These are phyloP conservation scores for Peromyscus leucopus DNA, from an alignment of 2,113 vertebrate genomes.

Conservation along the genomic window DNA sequence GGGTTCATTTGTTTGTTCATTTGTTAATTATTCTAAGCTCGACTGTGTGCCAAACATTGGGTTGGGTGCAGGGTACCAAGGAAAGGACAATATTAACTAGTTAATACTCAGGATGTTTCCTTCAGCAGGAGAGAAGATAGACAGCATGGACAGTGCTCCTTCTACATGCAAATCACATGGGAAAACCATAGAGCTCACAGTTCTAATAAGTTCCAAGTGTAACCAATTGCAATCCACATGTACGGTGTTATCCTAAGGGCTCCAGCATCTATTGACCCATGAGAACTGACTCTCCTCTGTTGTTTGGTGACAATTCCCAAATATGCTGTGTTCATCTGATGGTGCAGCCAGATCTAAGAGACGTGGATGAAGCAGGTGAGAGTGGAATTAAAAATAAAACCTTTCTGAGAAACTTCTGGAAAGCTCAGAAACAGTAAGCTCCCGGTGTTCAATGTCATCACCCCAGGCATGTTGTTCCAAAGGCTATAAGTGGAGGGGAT, in stretches of 20 bases:
- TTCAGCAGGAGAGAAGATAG: neutral
- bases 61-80: neutral
- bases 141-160: neutral
- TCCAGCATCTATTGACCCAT: neutral
- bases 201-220: neutral
- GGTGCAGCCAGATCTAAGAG: neutral
- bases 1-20: neutral
- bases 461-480: neutral
- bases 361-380: neutral
- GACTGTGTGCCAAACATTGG: neutral
- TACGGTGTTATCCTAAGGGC: neutral
- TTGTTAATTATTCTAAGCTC: neutral
- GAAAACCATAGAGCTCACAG: neutral
- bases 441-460: neutral
- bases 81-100: neutral
- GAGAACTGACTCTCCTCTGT: neutral
- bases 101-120: neutral
- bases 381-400: neutral
- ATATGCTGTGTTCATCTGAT: neutral
- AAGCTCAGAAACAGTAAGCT: neutral
- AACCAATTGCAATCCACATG: neutral
- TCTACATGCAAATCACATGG: neutral
- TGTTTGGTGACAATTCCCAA: neutral
- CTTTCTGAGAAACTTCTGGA: neutral
- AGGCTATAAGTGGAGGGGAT: neutral